Evolutionary conservation across 2,888 invertebrate genomes (phyloP), one percentile per base, ranked within the genome.

Genomic region (Pandemis heparana): DNA sequence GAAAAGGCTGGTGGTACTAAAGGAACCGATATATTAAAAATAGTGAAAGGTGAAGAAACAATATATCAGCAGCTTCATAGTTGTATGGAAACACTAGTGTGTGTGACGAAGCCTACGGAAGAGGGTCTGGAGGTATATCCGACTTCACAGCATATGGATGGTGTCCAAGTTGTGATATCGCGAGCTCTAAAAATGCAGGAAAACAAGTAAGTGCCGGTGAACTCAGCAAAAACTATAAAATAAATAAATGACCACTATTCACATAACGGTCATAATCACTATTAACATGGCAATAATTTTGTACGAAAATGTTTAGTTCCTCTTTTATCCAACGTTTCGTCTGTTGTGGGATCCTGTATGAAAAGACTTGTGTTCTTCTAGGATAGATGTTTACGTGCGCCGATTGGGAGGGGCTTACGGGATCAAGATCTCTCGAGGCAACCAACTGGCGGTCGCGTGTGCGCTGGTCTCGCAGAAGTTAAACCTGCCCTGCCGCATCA

Each of bases 21-120:
- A 75, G 92, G 92, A 1, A 83, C 77, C 7, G 87, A 95, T 75
- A 79, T 92, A 1, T 85, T 82, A 12, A 91, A 95, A 75, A 77
- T 84, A 10, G 91, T 95, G 16, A 85, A 81, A 77, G 97, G 96
- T 0, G 89, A 82, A 1, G 92, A 95, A 67, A 87, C 93, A 59
- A 86, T 95, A 74, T 95, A 95, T 39, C 84, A 92, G n/a, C 97
- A 97, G 81, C 97, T 96, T 81, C 97, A 97, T 84, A 97, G 95
- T 79, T 94, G 95, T 12, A 96, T 97, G 96, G 97, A 97, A 85
- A 95, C 96, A 0, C 95, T 96, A 67, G 92, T 92, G 1, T 95
- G 96, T 80, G 90, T 96, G 0, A 95, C 95, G 16, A 85, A 95
- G 16, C 97, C 97, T 0, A 92, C 90, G 5, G 97, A 97, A 82